Base-by-base conservation (phyloP, 2,113 vertebrate genomes). In the Ophiodon elongatus region DNA sequence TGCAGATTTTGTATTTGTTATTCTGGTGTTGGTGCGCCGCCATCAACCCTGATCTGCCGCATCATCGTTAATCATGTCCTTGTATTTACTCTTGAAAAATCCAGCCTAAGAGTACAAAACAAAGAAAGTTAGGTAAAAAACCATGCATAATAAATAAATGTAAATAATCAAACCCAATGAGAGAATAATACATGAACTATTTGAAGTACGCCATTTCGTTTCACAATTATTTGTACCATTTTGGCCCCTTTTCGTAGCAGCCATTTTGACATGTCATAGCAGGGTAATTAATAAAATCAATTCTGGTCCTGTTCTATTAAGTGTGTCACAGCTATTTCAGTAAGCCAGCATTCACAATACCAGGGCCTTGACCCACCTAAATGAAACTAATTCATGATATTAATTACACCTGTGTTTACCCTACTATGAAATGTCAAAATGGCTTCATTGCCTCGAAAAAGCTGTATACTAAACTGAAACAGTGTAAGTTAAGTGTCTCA, bases 41-140 rank as follows among this genome's bases (percentile, higher is more conserved):
- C 82, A 25, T 45, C 71, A 13, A 0, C 70, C 2, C 6, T 8
- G 57, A 23, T 4, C 67, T 17, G 27, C 79, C 21, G 25, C 70
- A 5, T 14, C 63, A 13, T 78, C 83, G 6, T 77, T 69, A 31
- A 97, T 85, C 94, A 96, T 95, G 0, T 95, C 41, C 41, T 94
- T 94, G 81, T 96, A 97, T 41, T 91, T 95, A 67, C 94, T 95
- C 82, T 96, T 96, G 91, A 97, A 97, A 91, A 97, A 97, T 41
- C 97, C 96, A 86, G 95, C 85, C 96, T 98, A 57, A 60, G 27
- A 84, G 73, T 9, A 65, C 1, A 79, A 75, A 81, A 60, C 5
- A 54, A 69, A 7, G 4, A 60, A 33, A 73, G 1, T n/a, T 23
- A 37, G 4, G 25, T 17, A 6, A 69, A 73, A 60, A 41, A 43